Evolutionary conservation across 2,113 vertebrate species (phyloP).

Genomic region (Silurus meridionalis): DNA sequence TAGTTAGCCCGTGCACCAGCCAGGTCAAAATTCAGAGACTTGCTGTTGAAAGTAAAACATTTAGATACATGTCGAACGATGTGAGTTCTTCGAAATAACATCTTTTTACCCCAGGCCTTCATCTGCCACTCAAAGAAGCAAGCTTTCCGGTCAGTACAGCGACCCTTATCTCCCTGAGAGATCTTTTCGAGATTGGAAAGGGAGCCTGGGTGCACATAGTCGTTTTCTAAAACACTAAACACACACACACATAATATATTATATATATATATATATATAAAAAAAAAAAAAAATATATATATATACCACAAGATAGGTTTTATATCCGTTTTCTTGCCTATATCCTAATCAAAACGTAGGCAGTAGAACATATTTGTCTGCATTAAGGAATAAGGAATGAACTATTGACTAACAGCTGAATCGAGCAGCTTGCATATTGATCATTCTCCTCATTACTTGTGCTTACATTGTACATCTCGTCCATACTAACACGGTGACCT

Average conservation of each 20-base stretch:
- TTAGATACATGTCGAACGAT: conserved; percentile 43
- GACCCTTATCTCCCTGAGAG: conserved; percentile 61
- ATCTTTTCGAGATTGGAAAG: conserved; percentile 62
- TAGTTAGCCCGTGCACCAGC: not conserved
- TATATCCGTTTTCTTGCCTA: not conserved
- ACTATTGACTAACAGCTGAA: not conserved
- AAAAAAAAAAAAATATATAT: too few relatives aligned
- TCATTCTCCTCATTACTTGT: not conserved
- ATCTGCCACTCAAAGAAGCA: conserved; percentile 55
- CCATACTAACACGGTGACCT: not conserved
- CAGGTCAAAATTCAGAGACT: conserved; percentile 48
- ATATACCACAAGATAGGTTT: not conserved
- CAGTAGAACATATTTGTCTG: not conserved
- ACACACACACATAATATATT: not conserved
- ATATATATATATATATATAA: not conserved
- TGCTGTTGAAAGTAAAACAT: conserved; percentile 45
- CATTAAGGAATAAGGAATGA: not conserved
- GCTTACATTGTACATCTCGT: not conserved
- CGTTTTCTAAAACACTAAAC: not conserved
- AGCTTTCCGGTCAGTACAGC: conserved; percentile 38
- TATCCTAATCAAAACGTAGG: conserved; percentile 26
- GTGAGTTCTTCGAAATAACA: conserved; percentile 52
- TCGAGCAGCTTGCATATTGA: not conserved
- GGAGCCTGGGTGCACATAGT: conserved; percentile 48
- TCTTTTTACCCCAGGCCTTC: conserved; percentile 46